A percentile compares a stretch with the other conserved stretches of the same genome.
These are phyloP conservation scores for Adelphocoris suturalis DNA, from an alignment of 2,888 invertebrate genomes.

Conservation along the genomic window DNA sequence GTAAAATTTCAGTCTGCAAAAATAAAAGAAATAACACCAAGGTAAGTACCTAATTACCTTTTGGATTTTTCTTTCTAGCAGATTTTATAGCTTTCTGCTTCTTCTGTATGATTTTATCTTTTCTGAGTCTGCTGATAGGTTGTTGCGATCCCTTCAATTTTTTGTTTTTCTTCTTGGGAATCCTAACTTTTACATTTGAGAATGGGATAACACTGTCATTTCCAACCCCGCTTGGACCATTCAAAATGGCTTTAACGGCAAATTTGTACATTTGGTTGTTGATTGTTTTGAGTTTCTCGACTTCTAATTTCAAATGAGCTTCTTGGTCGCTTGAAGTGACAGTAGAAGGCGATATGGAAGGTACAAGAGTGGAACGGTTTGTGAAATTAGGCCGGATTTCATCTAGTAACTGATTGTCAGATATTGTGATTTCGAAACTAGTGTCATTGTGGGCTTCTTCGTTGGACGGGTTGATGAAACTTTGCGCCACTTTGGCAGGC, in stretches of 20 bases:
- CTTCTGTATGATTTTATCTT: background rate
- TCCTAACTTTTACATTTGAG: background rate
- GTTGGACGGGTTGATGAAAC: slow-evolving; percentile 71
- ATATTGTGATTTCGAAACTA: slow-evolving; percentile 68
- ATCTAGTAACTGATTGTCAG: slow-evolving; percentile 66
- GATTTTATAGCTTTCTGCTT: slow-evolving; percentile 29
- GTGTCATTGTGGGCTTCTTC: slow-evolving; percentile 67
- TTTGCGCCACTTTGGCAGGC: slow-evolving; percentile 72
- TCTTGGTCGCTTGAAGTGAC: slow-evolving; percentile 57
- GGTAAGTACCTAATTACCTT: no score
- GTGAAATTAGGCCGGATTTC: background rate
- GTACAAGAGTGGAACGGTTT: no score
- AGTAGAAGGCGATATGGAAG: background rate
- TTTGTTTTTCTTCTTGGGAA: background rate
- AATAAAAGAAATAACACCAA: no score
- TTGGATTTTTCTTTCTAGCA: background rate
- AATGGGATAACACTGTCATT: slow-evolving; percentile 35
- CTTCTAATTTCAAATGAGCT: slow-evolving; percentile 79
- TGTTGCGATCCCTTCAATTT: background rate
- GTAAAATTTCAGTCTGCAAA: no score
- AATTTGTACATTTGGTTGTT: slow-evolving; percentile 83
- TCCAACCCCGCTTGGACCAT: slow-evolving; percentile 24
- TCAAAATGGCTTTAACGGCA: slow-evolving; percentile 79
- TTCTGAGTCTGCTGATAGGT: background rate
- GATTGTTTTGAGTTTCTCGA: slow-evolving; percentile 81